Conservation (phyloP, 2,797 vertebrate genomes). For the Diglossa cyanea region DNA sequence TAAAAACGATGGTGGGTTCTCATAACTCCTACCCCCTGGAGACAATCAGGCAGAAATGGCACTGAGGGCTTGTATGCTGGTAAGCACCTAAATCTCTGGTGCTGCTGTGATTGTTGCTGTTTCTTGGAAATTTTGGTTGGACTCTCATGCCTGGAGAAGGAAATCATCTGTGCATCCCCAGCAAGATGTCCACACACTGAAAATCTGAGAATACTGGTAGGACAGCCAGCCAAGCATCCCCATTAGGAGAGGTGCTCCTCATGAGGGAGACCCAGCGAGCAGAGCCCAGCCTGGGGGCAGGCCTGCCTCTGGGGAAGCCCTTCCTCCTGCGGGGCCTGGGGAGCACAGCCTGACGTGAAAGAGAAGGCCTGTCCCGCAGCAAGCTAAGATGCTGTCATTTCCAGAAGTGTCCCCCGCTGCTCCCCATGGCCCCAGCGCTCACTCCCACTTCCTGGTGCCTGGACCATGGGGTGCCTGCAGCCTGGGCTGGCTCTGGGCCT, state of each 20-base stretch:
- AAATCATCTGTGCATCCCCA: not conserved
- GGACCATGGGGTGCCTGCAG: not conserved
- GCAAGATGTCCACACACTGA: not conserved
- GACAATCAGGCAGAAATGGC: not conserved
- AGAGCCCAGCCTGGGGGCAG: not conserved
- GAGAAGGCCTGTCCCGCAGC: not conserved
- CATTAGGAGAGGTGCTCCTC: not conserved
- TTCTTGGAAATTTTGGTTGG: not conserved
- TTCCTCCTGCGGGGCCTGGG: not conserved
- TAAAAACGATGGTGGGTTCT: not conserved
- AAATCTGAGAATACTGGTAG: not conserved
- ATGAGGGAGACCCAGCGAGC: fast-evolving
- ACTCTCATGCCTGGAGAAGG: not conserved
- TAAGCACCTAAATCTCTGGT: not conserved
- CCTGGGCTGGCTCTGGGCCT: not conserved
- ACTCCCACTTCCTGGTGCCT: not conserved
- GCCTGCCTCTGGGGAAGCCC: not conserved
- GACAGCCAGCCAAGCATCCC: not conserved
- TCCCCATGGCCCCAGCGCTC: not conserved
- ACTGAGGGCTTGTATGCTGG: not conserved
- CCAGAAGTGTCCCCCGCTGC: not conserved
- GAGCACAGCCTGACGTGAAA: not conserved
- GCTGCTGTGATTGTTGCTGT: not conserved
- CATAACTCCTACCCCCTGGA: not conserved
- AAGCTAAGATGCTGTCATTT: not conserved